Conservation (phyloP, 2,797 vertebrate species). For the Cetoscarus ocellatus region DNA sequence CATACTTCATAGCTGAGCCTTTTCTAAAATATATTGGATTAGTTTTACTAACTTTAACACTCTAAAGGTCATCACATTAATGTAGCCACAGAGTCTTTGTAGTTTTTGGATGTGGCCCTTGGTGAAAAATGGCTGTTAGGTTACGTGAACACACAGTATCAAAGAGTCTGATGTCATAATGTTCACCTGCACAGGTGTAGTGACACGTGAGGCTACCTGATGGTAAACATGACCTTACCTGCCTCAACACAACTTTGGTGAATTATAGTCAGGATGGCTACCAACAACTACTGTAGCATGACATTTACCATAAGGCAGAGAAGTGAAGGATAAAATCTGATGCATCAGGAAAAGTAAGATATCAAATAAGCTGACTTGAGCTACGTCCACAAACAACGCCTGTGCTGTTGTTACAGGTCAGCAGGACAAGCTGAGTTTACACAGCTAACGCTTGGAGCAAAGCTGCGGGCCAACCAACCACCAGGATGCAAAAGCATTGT, state of each 20-base stretch:
- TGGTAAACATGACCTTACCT: background rate
- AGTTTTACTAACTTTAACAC: too few relatives aligned
- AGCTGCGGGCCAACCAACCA: constrained; percentile 2
- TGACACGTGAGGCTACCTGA: background rate
- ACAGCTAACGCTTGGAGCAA: background rate
- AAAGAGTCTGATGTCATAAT: too few relatives aligned
- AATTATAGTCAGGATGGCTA: background rate
- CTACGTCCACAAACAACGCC: background rate
- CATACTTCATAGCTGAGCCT: too few relatives aligned
- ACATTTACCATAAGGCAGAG: too few relatives aligned
- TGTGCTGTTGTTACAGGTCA: background rate
- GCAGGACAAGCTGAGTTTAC: background rate
- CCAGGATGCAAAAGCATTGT: background rate
- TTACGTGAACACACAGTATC: too few relatives aligned
- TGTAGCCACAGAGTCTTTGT: too few relatives aligned
- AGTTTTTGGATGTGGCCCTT: too few relatives aligned
- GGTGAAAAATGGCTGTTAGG: too few relatives aligned
- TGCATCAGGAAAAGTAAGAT: too few relatives aligned
- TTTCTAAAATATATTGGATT: too few relatives aligned
- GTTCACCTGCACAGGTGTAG: background rate
- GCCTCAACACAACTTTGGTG: background rate
- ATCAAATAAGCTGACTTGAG: accelerated
- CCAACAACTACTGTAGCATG: background rate
- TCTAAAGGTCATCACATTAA: too few relatives aligned
- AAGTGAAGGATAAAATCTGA: too few relatives aligned